Evolutionary conservation across 2,797 vertebrate genomes (phyloP).

Genomic region (Picus viridis): DNA sequence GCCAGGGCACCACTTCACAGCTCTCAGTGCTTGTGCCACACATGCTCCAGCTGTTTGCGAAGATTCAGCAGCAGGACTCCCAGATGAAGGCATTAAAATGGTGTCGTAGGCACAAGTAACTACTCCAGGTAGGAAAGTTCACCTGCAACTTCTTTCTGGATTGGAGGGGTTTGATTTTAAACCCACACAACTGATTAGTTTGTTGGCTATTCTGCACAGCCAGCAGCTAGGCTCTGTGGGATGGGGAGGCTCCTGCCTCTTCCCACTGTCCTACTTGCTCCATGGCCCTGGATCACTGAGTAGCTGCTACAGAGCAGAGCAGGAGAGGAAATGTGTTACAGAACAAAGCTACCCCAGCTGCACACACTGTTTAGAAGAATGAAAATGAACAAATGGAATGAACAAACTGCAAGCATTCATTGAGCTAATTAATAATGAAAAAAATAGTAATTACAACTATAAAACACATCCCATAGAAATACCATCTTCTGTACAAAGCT

Average conservation of each 20-base stretch:
- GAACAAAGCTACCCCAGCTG: neutral
- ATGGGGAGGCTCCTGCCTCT: neutral
- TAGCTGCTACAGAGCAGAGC: neutral
- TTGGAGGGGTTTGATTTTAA: neutral
- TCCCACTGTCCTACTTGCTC: neutral
- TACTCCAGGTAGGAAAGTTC: neutral
- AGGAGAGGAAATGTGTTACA: neutral
- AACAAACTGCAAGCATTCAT: neutral
- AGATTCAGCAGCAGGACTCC: neutral
- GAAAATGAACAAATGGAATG: conserved; percentile 18
- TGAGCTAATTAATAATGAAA: conserved; percentile 12
- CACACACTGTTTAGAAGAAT: neutral
- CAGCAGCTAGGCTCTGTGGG: neutral
- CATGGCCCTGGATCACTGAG: fast-evolving
- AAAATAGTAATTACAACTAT: neutral
- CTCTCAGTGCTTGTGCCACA: neutral
- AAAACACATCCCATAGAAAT: neutral
- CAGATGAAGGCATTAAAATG: neutral
- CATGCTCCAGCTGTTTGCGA: too few relatives aligned
- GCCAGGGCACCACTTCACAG: neutral
- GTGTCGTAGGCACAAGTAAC: neutral
- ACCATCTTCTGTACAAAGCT: neutral
- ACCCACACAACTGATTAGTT: neutral
- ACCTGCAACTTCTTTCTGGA: neutral
- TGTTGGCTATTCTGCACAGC: neutral